Percentiles rank a stretch among this genome's conserved stretches.
Evolutionary conservation across 2,113 vertebrate species (phyloP).

Genomic region (Oostethus manadensis): DNA sequence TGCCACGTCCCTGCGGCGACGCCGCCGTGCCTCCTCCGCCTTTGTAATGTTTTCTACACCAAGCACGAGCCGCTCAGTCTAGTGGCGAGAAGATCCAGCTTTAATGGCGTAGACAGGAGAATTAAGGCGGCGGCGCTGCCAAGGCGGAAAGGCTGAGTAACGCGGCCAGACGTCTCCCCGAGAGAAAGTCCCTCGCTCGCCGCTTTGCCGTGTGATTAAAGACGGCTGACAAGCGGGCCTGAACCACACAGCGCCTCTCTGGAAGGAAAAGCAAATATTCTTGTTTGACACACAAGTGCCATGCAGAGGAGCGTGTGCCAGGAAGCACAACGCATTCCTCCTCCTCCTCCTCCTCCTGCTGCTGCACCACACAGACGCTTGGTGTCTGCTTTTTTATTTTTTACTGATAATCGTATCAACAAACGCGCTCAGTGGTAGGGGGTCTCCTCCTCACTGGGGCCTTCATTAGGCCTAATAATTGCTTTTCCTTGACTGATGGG

Average conservation of each 20-base stretch:
- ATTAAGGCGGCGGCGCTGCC: constrained; percentile 51
- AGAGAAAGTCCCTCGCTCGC: constrained; percentile 39
- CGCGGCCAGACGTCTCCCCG: constrained; percentile 49
- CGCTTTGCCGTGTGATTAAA: neutral
- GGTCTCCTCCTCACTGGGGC: no score
- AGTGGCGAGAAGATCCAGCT: constrained; percentile 53
- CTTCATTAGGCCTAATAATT: no score
- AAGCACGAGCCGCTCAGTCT: constrained; percentile 64
- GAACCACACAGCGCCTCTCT: neutral
- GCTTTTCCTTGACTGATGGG: no score
- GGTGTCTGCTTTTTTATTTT: no score
- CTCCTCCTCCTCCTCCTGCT: no score
- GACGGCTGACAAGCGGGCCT: neutral
- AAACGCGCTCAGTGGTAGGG: no score
- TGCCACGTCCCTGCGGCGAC: constrained; percentile 72
- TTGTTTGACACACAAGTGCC: neutral
- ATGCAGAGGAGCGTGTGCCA: neutral
- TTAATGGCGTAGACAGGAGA: constrained; percentile 51
- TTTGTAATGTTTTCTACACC: constrained; percentile 68
- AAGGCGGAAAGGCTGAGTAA: constrained; percentile 63
- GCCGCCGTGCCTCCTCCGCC: constrained; percentile 65
- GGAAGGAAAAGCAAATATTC: constrained; percentile 1
- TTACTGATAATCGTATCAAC: no score
- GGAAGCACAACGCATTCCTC: no score
- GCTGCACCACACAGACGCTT: no score